These are phyloP conservation scores for Leptura quadrifasciata DNA, from an alignment of 2,888 invertebrate species.

Conservation along the genomic window DNA sequence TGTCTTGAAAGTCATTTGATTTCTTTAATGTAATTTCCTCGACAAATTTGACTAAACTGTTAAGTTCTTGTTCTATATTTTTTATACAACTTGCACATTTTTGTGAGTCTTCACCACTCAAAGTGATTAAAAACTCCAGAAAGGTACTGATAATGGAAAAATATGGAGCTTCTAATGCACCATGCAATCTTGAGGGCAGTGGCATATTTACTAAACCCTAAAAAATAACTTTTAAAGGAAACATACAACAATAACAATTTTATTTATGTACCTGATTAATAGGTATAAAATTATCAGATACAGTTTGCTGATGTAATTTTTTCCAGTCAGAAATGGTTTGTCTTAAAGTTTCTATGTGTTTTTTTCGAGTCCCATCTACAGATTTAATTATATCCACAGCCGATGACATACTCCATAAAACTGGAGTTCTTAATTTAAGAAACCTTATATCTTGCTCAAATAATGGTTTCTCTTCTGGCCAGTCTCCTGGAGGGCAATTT, in stretches of 20 bases:
- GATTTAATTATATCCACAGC: constrained; percentile 67
- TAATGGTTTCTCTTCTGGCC: constrained; percentile 67
- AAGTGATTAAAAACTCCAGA: constrained; percentile 63
- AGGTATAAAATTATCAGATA: constrained; percentile 51
- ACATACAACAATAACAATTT: background rate
- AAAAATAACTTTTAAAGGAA: constrained; percentile 46
- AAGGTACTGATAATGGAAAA: constrained; percentile 63
- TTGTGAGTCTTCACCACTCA: constrained; percentile 54
- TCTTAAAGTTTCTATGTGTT: constrained; percentile 63
- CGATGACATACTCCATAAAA: constrained; percentile 63
- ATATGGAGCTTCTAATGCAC: constrained; percentile 65
- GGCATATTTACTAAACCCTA: constrained; percentile 67
- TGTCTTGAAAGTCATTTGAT: constrained; percentile 70
- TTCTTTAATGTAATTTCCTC: constrained; percentile 68
- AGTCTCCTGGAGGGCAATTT: constrained; percentile 68
- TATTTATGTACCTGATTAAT: constrained; percentile 53
- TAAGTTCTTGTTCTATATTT: constrained; percentile 52
- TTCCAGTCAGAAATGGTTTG: constrained; percentile 65
- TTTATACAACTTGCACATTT: constrained; percentile 49
- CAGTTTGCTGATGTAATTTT: constrained; percentile 54
- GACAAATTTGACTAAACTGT: constrained; percentile 71
- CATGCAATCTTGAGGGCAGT: constrained; percentile 68
- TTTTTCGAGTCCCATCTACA: constrained; percentile 63
- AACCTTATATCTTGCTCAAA: constrained; percentile 68
- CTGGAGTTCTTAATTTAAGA: constrained; percentile 65